Evolutionary conservation across 2,797 vertebrate genomes (phyloP).

Genomic region (Harpagifer antarcticus): DNA sequence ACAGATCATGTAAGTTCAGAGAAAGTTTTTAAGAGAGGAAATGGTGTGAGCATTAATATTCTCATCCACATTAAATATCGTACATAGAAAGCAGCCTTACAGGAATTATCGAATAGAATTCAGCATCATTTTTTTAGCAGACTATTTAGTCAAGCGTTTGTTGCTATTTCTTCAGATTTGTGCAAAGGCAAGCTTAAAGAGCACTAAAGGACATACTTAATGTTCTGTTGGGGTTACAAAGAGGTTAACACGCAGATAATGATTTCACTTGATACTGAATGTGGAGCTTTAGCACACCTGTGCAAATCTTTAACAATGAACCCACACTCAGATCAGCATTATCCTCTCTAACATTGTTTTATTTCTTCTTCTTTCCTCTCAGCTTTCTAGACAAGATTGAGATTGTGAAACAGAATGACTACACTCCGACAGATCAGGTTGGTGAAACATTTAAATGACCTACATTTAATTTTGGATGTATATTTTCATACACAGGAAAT

Average conservation of each 20-base stretch:
- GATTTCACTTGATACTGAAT: not conserved
- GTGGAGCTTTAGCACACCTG: not conserved
- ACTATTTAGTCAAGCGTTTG: too few relatives aligned
- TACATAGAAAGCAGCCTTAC: not conserved
- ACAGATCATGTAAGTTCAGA: not conserved
- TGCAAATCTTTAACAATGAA: not conserved
- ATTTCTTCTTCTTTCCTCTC: slow-evolving; percentile 11
- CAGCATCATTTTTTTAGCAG: too few relatives aligned
- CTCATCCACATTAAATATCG: too few relatives aligned
- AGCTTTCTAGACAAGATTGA: slow-evolving; percentile 86
- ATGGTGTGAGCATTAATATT: too few relatives aligned
- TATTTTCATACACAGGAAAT: not conserved
- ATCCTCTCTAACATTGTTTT: not conserved
- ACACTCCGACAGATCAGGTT: slow-evolving; percentile 96
- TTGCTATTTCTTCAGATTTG: too few relatives aligned
- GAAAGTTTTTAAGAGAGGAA: not conserved
- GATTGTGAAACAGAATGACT: slow-evolving; percentile 95
- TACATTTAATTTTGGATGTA: not conserved
- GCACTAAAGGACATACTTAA: too few relatives aligned
- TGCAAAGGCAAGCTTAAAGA: too few relatives aligned
- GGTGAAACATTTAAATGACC: slow-evolving; percentile 28
- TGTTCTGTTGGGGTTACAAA: too few relatives aligned
- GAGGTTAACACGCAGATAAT: too few relatives aligned
- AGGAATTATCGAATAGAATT: not conserved
- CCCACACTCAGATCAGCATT: not conserved